Evolutionary conservation across 2,888 invertebrate genomes (phyloP), one percentile per base, ranked within the genome.

Genomic region (Eupithecia pulchellata): DNA sequence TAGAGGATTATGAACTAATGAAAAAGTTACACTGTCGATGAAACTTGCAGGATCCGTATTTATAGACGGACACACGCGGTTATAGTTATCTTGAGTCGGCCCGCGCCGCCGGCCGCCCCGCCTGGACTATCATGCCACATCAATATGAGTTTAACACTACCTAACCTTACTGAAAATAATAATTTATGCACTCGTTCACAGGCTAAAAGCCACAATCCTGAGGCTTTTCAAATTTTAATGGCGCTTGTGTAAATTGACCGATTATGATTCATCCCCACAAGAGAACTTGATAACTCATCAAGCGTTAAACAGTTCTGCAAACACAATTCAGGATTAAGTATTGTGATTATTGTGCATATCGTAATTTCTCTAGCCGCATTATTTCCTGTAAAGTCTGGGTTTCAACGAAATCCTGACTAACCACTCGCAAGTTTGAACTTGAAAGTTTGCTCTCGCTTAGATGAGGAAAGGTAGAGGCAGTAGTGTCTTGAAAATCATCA

Each of bases 21-120:
- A 88, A 90, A 90, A 90, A 88, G 88, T 89, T 86, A 86, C 80
- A 82, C 82, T 80, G 82, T 79, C 85, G 84, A 85, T 86, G 84
- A 85, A 85, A 84, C 86, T 78, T 84, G 83, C 81, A 84, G 82
- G 82, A 86, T 85, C 81, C 74, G 82, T 80, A 91, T 91, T 91
- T 87, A 91, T 91, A 91, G 91, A 89, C 75, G 78, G 89, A 89
- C 90, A 91, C 91, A 90, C 89, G 87, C 88, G 80, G 89, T 83
- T 87, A 84, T 84, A 87, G 86, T 86, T 89, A 86, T 88, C 87
- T 88, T 83, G 81, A 81, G 82, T 83, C 42, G 83, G 85, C 86
- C 39, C 84, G 58, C 42, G 52, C 47, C 66, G 81, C 86, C 81
- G 83, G 84, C 86, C 84, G 55, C 32, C 58, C 57, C 66, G 81